phyloP scores from a whole-genome alignment of 2,113 vertebrate species.

The Rhipidura dahli region DNA sequence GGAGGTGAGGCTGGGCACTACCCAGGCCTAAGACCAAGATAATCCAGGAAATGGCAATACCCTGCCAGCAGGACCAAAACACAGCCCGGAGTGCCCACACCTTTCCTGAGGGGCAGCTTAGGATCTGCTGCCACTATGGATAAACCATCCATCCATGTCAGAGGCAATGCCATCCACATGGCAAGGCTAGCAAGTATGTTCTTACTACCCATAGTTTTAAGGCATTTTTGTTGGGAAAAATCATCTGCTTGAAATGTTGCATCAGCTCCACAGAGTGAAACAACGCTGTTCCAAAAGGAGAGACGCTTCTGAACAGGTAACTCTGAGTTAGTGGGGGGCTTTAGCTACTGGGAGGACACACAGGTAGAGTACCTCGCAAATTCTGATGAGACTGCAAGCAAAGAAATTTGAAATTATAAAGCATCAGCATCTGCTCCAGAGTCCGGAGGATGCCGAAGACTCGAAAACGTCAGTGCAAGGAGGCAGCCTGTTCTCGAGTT shows the following conservation, averaged over 20 bases:
- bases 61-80: not conserved
- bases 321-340: too few species aligned
- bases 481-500: not conserved
- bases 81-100: not conserved
- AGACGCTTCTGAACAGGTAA: not conserved
- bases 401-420: not conserved
- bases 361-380: not conserved
- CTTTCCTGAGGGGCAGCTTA: not conserved
- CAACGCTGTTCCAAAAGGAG: not conserved
- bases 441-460: fast-evolving
- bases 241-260: not conserved
- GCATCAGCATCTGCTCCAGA: not conserved
- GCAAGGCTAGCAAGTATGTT: not conserved
- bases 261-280: not conserved
- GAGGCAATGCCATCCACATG: not conserved
- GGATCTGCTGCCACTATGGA: not conserved
- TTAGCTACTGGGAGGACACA: not conserved
- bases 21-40: not conserved
- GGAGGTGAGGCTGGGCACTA: not conserved
- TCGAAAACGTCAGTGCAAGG: fast-evolving
- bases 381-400: not conserved
- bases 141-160: not conserved
- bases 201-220: not conserved
- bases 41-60: not conserved
- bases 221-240: not conserved